Conservation (phyloP, 2,888 invertebrate species). For the Lymantria dispar region DNA sequence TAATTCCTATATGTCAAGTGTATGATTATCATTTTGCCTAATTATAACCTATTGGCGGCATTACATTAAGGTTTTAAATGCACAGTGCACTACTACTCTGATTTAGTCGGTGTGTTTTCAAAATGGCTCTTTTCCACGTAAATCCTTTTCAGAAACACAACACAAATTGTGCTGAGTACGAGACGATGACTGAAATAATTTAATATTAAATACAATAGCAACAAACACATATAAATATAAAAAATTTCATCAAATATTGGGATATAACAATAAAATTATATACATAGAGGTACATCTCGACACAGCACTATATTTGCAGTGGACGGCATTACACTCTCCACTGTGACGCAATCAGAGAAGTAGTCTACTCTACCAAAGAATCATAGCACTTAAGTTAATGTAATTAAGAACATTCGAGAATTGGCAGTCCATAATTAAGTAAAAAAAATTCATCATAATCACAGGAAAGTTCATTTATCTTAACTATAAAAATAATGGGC, state of each 20-base stretch:
- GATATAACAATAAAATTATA: conserved; percentile 24
- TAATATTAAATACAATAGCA: conserved; percentile 31
- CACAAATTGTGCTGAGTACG: conserved; percentile 85
- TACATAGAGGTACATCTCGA: conserved; percentile 34
- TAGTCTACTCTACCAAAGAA: conserved; percentile 64
- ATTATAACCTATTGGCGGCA: conserved; percentile 59
- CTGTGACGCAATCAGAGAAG: conserved; percentile 70
- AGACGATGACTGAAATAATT: conserved; percentile 32
- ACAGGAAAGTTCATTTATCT: conserved; percentile 50
- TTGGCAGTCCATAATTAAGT: conserved; percentile 63
- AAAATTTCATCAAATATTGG: conserved; percentile 26
- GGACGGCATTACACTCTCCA: conserved; percentile 51
- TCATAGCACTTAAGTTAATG: conserved; percentile 65
- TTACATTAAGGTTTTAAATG: conserved; percentile 63
- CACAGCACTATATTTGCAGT: conserved; percentile 68
- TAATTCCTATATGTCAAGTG: conserved; percentile 58
- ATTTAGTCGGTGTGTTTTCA: conserved; percentile 90
- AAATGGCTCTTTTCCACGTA: conserved; percentile 93
- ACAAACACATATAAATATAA: conserved; percentile 38
- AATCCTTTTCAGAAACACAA: conserved; percentile 93
- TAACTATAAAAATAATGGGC: conserved; percentile 42
- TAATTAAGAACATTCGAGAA: conserved; percentile 65
- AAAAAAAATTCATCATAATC: conserved; percentile 36
- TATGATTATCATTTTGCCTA: conserved; percentile 61
- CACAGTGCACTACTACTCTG: conserved; percentile 72